Percentiles rank a stretch among this genome's conserved stretches.
These are phyloP conservation scores for Progne subis DNA, from an alignment of 2,113 vertebrate genomes.

Conservation along the genomic window DNA sequence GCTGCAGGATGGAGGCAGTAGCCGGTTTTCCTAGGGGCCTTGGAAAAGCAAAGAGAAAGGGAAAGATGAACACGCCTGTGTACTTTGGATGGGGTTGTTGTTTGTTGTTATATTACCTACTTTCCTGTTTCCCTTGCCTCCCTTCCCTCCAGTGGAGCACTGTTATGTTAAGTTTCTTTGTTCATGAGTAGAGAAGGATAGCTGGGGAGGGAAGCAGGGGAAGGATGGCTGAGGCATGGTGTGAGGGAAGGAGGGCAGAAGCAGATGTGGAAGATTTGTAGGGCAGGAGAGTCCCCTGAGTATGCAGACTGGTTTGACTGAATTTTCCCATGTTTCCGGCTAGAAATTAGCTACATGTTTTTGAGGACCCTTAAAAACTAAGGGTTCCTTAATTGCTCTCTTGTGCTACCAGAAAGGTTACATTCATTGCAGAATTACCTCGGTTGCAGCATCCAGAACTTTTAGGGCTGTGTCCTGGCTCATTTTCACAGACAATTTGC, in stretches of 20 bases:
- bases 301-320: neutral
- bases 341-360: neutral
- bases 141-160: neutral
- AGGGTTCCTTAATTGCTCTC: neutral
- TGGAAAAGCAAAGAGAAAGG: neutral
- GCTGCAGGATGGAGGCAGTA: neutral
- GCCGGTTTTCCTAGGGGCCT: neutral
- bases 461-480: neutral
- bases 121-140: constrained; percentile 25
- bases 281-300: neutral
- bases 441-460: neutral
- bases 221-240: neutral
- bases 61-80: neutral
- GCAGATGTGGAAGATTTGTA: neutral
- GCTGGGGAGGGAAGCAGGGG: neutral
- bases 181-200: neutral
- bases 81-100: neutral
- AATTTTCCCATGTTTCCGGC: neutral
- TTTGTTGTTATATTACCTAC: constrained; percentile 12
- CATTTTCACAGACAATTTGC: neutral
- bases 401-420: neutral
- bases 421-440: neutral
- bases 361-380: neutral
- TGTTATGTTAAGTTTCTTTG: neutral
- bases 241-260: neutral